Evolutionary conservation across 2,888 invertebrate species (phyloP).

Genomic region (Lasioglossum villosulum): DNA sequence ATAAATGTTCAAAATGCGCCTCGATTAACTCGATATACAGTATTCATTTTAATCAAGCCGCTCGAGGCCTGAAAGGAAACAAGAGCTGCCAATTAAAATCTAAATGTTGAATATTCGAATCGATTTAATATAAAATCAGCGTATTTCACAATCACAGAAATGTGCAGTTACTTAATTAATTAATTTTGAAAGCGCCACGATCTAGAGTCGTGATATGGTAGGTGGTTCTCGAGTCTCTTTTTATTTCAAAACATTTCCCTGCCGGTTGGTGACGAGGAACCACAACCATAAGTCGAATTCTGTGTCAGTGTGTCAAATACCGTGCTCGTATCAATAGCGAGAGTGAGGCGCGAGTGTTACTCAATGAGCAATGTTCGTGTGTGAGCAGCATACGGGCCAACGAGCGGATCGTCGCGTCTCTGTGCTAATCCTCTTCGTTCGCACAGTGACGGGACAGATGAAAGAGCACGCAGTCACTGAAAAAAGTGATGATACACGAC

Average conservation of each 20-base stretch:
- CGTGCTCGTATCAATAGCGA: slow-evolving; percentile 70
- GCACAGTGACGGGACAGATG: background rate
- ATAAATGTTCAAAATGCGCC: background rate
- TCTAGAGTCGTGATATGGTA: background rate
- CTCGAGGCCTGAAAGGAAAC: background rate
- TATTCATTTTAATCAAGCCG: background rate
- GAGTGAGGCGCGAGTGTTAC: slow-evolving; percentile 68
- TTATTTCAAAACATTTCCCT: slow-evolving; percentile 1
- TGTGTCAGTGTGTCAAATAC: slow-evolving; percentile 71
- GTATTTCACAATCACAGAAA: background rate
- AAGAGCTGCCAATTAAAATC: background rate
- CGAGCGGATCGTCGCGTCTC: slow-evolving; percentile 12
- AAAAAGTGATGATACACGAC: background rate
- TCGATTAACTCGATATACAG: background rate
- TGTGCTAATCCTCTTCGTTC: slow-evolving; percentile 23
- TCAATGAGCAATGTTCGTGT: slow-evolving; percentile 67
- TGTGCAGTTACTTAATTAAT: background rate
- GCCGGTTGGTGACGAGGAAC: background rate
- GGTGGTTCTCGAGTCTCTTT: background rate
- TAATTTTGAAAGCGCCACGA: background rate
- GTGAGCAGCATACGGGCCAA: slow-evolving; percentile 53
- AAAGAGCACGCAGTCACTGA: background rate
- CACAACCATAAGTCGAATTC: slow-evolving; percentile 58
- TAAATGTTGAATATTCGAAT: background rate
- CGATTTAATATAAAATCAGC: background rate